Evolutionary conservation across 2,113 vertebrate species (phyloP).

Genomic region (Lichenostomus cassidix): DNA sequence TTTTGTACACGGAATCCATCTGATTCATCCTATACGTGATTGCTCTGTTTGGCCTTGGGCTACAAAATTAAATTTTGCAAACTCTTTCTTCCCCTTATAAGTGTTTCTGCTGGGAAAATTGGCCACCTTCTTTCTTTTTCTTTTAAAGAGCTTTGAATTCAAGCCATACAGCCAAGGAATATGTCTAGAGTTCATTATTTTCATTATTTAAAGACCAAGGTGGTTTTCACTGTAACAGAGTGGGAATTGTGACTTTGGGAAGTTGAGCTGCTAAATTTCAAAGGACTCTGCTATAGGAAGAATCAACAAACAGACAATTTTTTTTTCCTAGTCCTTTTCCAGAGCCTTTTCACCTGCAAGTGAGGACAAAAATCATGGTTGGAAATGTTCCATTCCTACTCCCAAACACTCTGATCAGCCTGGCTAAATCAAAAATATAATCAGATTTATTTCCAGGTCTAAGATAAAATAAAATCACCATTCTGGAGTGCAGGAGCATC

Average conservation of each 20-base stretch:
- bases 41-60: not conserved
- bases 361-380: not conserved
- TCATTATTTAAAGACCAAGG: not conserved
- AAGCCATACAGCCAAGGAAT: not conserved
- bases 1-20: not conserved
- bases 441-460: not conserved
- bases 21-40: not conserved
- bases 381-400: not conserved
- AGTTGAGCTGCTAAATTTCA: not conserved
- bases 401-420: not conserved
- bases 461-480: not conserved
- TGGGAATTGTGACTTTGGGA: not conserved
- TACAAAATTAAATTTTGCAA: not conserved
- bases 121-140: not conserved
- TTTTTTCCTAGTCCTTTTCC: not conserved
- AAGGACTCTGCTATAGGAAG: not conserved
- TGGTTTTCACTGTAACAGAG: not conserved
- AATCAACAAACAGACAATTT: not conserved
- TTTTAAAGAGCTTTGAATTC: not conserved
- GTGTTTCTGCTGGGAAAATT: not conserved
- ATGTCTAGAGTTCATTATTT: not conserved
- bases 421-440: not conserved
- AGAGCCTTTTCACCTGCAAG: not conserved
- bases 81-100: not conserved
- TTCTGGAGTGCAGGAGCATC: not conserved